A percentile compares a stretch with the other conserved stretches of the same genome.
phyloP scores from a whole-genome alignment of 53 echinoderm and acorn worm genomes.

The Temnopleurus reevesii region DNA sequence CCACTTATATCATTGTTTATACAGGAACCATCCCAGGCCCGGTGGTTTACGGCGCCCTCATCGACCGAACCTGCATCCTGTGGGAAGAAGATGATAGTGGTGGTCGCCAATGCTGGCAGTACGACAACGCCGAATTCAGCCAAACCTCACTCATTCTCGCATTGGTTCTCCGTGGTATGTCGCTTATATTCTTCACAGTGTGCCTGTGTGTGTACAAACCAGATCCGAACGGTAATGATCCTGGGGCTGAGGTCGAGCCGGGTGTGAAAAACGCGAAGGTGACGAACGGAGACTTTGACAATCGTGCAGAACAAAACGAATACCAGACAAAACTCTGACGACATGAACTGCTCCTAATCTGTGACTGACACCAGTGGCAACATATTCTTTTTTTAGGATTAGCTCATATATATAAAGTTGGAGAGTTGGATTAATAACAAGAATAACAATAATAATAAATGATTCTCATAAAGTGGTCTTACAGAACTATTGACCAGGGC shows the following conservation, averaged over 20 bases:
- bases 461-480: too few species aligned
- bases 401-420: too few species aligned
- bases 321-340: background rate
- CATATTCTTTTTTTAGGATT: too few species aligned
- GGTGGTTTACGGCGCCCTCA: slow-evolving; percentile 75
- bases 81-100: slow-evolving; percentile 77
- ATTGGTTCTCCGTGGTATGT: background rate
- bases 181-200: slow-evolving; percentile 11
- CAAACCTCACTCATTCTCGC: slow-evolving; percentile 70
- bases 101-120: slow-evolving; percentile 77
- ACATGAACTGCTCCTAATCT: too few species aligned
- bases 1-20: too few species aligned
- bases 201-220: slow-evolving; percentile 40
- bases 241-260: background rate
- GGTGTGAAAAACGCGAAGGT: background rate
- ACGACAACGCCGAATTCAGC: slow-evolving; percentile 75
- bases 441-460: too few species aligned
- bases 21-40: slow-evolving; percentile 81
- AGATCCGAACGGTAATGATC: background rate
- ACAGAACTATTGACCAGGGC: too few species aligned
- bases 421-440: too few species aligned
- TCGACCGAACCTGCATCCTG: slow-evolving; percentile 74
- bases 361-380: too few species aligned
- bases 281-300: background rate
- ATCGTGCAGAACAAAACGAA: background rate